These are phyloP conservation scores for Euplexia lucipara DNA, from an alignment of 2,888 invertebrate species.

Conservation along the genomic window DNA sequence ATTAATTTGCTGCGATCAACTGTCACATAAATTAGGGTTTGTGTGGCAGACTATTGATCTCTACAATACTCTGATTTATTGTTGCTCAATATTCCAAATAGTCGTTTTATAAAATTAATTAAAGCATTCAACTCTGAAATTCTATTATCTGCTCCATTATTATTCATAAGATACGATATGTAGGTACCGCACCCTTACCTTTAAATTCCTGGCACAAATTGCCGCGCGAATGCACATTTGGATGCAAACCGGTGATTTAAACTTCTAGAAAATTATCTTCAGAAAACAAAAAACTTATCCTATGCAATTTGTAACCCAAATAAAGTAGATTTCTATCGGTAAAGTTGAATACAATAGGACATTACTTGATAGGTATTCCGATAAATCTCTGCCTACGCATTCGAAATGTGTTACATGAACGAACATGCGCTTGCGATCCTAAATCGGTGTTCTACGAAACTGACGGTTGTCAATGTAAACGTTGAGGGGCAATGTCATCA, in stretches of 20 bases:
- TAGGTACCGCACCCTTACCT: constrained; percentile 34
- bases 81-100: constrained; percentile 43
- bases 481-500: constrained; percentile 74
- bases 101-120: constrained; percentile 47
- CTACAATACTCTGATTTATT: constrained; percentile 42
- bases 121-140: constrained; percentile 38
- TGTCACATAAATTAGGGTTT: constrained; percentile 59
- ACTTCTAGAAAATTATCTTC: constrained; percentile 59
- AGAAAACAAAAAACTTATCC: constrained; percentile 62
- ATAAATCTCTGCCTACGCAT: constrained; percentile 78
- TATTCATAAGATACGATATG: constrained; percentile 31
- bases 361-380: constrained; percentile 74
- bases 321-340: constrained; percentile 76
- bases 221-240: constrained; percentile 32
- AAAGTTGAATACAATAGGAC: constrained; percentile 78
- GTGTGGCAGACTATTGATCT: constrained; percentile 44
- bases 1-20: constrained; percentile 54
- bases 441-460: constrained; percentile 79
- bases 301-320: constrained; percentile 74
- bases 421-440: constrained; percentile 74
- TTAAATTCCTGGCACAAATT: constrained; percentile 36
- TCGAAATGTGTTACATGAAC: constrained; percentile 71
- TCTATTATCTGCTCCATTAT: constrained; percentile 37
- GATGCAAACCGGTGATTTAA: constrained; percentile 39
- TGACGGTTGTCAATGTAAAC: constrained; percentile 71